Percentiles rank a stretch among this genome's conserved stretches.
These are phyloP conservation scores for Plectropomus leopardus DNA, from an alignment of 2,113 vertebrate species.

Conservation along the genomic window DNA sequence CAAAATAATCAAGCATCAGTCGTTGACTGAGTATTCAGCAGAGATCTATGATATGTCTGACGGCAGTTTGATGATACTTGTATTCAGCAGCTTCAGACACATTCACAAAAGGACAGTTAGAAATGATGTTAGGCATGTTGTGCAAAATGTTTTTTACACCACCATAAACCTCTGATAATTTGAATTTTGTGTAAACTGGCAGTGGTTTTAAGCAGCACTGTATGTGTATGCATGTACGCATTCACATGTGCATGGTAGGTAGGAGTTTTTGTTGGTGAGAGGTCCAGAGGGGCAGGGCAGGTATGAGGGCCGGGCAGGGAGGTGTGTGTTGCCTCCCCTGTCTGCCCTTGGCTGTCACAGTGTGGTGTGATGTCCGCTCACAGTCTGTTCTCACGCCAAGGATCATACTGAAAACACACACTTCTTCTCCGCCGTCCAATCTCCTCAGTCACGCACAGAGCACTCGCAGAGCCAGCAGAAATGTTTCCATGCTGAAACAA, in stretches of 20 bases:
- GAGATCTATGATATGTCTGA: background rate
- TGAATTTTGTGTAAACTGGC: background rate
- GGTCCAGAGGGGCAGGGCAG: constrained; percentile 46
- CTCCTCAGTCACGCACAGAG: constrained; percentile 58
- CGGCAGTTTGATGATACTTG: background rate
- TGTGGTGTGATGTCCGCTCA: constrained; percentile 80
- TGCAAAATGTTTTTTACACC: background rate
- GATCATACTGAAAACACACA: constrained; percentile 65
- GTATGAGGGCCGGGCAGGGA: constrained; percentile 45
- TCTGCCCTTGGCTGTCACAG: constrained; percentile 77
- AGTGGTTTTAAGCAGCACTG: background rate
- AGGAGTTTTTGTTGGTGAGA: constrained; percentile 21
- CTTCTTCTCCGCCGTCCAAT: constrained; percentile 33
- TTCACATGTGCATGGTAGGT: constrained; percentile 38
- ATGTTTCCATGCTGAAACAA: constrained; percentile 5
- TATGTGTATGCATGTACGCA: constrained; percentile 13
- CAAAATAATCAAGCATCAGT: constrained; percentile 41
- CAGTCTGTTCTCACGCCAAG: constrained; percentile 84
- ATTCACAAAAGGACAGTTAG: background rate
- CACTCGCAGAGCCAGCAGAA: constrained; percentile 16
- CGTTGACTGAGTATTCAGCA: constrained; percentile 32
- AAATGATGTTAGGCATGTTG: background rate
- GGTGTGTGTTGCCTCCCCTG: constrained; percentile 67
- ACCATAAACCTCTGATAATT: background rate
- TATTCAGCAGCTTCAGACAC: constrained; percentile 14